A percentile compares a stretch with the other conserved stretches of the same genome.
Conservation (phyloP, 1,140 invertebrate genomes). For the Scaptodrosophila lebanonensis region DNA sequence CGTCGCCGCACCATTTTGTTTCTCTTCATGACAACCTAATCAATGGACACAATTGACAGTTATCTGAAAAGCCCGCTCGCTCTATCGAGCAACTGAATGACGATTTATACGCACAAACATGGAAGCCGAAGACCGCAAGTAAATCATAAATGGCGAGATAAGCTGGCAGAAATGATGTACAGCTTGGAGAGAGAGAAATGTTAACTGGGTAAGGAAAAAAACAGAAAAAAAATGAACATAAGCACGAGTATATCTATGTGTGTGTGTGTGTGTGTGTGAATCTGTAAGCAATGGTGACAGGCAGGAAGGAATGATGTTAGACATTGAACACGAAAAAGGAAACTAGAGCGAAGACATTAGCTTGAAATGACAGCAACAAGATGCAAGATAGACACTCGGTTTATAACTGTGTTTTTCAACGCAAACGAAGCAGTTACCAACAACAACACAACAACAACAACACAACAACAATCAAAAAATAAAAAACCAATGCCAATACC, state of each 20-base stretch:
- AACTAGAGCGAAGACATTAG: slow-evolving; percentile 73
- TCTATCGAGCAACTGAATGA: no score
- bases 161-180: slow-evolving; percentile 57
- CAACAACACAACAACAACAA: neutral
- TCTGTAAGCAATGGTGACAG: no score
- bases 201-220: slow-evolving; percentile 44
- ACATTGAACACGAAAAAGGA: slow-evolving; percentile 72
- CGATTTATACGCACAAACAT: neutral
- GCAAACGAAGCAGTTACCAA: slow-evolving; percentile 41
- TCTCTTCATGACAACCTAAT: no score
- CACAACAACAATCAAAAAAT: neutral
- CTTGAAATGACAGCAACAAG: slow-evolving; percentile 69
- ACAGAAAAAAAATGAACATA: slow-evolving; percentile 7
- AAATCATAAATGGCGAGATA: slow-evolving; percentile 53
- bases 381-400: slow-evolving; percentile 65
- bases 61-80: no score
- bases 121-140: slow-evolving; percentile 17
- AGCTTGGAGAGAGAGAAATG: slow-evolving; percentile 30
- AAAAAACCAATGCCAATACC: slow-evolving; percentile 25
- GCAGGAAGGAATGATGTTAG: slow-evolving; percentile 63
- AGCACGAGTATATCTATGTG: slow-evolving; percentile 6
- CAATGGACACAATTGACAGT: no score
- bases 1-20: no score
- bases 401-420: slow-evolving; percentile 41
- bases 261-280: slow-evolving; percentile 9